Conservation (phyloP, 2,797 vertebrate genomes). For the Gadopsis marmoratus region DNA sequence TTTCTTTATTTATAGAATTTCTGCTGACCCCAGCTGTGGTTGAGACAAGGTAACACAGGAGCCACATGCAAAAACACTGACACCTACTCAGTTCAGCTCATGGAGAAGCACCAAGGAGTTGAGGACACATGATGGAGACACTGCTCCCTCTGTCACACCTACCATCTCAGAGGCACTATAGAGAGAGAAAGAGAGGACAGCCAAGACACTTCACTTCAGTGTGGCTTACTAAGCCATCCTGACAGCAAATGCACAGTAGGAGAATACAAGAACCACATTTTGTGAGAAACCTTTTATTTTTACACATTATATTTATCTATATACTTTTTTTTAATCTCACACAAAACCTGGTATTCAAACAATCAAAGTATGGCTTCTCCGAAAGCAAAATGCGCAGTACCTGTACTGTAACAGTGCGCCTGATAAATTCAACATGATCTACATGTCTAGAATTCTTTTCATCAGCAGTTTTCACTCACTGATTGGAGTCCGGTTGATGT, state of each 20-base stretch:
- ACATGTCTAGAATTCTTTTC: neutral
- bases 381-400: neutral
- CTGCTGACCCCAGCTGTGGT: conserved; percentile 66
- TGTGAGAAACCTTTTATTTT: conserved; percentile 4
- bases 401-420: too few species aligned
- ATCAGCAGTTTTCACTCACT: too few species aligned
- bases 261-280: neutral
- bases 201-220: conserved; percentile 22
- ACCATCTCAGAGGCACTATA: conserved; percentile 11
- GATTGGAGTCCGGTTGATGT: too few species aligned
- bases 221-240: conserved; percentile 38
- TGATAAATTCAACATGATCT: neutral
- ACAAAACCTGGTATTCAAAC: neutral
- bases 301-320: neutral
- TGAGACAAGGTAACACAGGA: conserved; percentile 28
- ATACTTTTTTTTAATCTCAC: neutral
- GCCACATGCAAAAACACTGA: conserved; percentile 20
- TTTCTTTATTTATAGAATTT: conserved; percentile 56
- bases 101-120: neutral
- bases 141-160: conserved; percentile 16
- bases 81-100: conserved; percentile 17
- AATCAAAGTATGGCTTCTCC: neutral
- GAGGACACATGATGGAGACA: conserved; percentile 14
- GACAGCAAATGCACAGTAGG: conserved; percentile 8
- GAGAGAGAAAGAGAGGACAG: conserved; percentile 1